Evolutionary conservation across 1,140 invertebrate species (phyloP).

Genomic region (Aphidius ervi): DNA sequence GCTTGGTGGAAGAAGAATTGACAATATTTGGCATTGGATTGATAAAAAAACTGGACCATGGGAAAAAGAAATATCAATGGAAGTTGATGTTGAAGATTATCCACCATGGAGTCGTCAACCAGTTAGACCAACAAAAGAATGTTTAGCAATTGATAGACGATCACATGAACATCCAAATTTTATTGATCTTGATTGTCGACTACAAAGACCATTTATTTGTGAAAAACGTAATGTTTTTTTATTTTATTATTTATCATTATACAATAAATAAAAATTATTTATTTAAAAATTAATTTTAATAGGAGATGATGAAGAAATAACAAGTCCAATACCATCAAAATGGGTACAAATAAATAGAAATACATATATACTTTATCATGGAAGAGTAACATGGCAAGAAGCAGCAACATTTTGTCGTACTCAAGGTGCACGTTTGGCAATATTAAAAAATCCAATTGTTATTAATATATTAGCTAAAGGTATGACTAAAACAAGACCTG

Average conservation of each 20-base stretch:
- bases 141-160: constrained; percentile 29
- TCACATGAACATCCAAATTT: constrained; percentile 31
- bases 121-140: constrained; percentile 30
- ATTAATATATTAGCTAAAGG: constrained; percentile 29
- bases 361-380: constrained; percentile 32
- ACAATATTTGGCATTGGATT: constrained; percentile 32
- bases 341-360: constrained; percentile 29
- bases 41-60: constrained; percentile 17
- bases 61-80: constrained; percentile 24
- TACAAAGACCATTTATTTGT: constrained; percentile 33
- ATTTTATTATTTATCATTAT: background rate
- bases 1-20: constrained; percentile 30
- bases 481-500: constrained; percentile 35
- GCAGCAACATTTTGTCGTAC: constrained; percentile 31
- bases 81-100: constrained; percentile 28
- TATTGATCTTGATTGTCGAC: constrained; percentile 33
- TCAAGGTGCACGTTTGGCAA: constrained; percentile 30
- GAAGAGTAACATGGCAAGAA: constrained; percentile 31
- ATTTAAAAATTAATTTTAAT: background rate
- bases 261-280: background rate
- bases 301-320: constrained; percentile 21
- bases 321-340: constrained; percentile 30
- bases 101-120: constrained; percentile 33
- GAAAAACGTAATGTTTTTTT: constrained; percentile 27
- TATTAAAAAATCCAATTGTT: constrained; percentile 27